Evolutionary conservation across 1,140 invertebrate species (phyloP).

Genomic region (Acromyrmex heyeri): DNA sequence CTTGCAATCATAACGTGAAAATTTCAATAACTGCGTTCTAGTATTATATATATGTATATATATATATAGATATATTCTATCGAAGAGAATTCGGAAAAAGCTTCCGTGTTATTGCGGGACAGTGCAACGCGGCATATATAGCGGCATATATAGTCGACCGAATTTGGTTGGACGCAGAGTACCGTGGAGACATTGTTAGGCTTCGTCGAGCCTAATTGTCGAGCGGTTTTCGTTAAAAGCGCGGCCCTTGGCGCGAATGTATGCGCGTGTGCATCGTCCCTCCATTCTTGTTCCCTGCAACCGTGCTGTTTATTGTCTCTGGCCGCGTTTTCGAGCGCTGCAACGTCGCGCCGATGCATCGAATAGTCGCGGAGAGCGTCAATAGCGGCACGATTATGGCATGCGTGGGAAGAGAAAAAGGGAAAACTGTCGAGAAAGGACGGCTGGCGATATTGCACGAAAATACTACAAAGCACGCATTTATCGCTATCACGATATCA

Average conservation of each 20-base stretch:
- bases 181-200: conserved; percentile 50
- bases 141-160: neutral
- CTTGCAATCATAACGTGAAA: neutral
- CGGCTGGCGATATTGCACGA: conserved; percentile 31
- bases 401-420: conserved; percentile 31
- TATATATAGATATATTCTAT: neutral
- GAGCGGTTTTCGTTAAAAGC: conserved; percentile 77
- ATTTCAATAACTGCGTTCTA: neutral
- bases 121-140: neutral
- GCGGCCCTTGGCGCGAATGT: conserved; percentile 70
- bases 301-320: conserved; percentile 76
- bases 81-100: neutral
- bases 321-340: conserved; percentile 70
- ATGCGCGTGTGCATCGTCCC: conserved; percentile 60
- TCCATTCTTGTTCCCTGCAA: conserved; percentile 55
- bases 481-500: conserved; percentile 64
- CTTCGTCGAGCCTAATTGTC: conserved; percentile 75
- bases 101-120: neutral
- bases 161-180: conserved; percentile 37
- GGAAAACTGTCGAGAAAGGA: conserved; percentile 44
- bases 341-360: conserved; percentile 74
- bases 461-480: conserved; percentile 65
- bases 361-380: conserved; percentile 78
- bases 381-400: conserved; percentile 65
- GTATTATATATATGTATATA: too few relatives aligned